Base-by-base conservation (phyloP, 2,113 vertebrate genomes). In the Hipposideros armiger region DNA sequence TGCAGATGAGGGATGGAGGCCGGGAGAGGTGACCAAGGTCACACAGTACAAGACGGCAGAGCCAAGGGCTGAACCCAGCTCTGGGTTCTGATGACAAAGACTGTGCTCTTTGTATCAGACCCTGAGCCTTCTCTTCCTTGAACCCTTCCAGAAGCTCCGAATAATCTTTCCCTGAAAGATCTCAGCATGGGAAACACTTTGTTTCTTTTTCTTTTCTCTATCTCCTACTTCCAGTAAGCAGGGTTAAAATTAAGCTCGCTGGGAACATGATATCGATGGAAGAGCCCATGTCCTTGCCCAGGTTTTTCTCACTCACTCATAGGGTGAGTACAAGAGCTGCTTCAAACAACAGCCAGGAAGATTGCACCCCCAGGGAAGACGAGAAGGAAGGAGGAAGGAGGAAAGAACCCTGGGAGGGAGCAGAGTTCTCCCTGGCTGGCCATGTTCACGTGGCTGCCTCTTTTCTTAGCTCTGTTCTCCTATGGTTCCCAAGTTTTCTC, bases 341-440 rank as follows among this genome's bases (percentile, higher is more conserved):
- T 81, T 80, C 62, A 17, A 69, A 60, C 22, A 64, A 26, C 10
- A 81, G n/a, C 26, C 58, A 66, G 24, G 13, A 32, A 56, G 64
- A 24, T 19, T 26, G 20, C 15, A 50, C 4, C 16, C 20, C 92
- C 45, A 62, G 60, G 36, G 22, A 20, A 45, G 62, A 54, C 52
- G 62, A 40, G 6, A 17, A 19, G 56, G 40, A 36, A 40, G 6
- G 17, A 19, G 56, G 40, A 36, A 14, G 47, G 16, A 40, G 26
- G 54, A 60, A 90, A 15, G 36, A n/a, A 30, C 2, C 0, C 0
- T 0, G 1, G 52, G 52, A 20, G 0, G n/a, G 22, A 50, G 69
- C 30, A n/a, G 52, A 52, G 69, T 14, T 60, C 52, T 56, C 16
- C 52, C 47, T 0, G 13, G 30, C 82, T 10, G 36, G 70, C 3